Percentiles rank a stretch among this genome's conserved stretches.
Conservation (phyloP, 23 tunicate genomes). For the Oikopleura albicans region DNA sequence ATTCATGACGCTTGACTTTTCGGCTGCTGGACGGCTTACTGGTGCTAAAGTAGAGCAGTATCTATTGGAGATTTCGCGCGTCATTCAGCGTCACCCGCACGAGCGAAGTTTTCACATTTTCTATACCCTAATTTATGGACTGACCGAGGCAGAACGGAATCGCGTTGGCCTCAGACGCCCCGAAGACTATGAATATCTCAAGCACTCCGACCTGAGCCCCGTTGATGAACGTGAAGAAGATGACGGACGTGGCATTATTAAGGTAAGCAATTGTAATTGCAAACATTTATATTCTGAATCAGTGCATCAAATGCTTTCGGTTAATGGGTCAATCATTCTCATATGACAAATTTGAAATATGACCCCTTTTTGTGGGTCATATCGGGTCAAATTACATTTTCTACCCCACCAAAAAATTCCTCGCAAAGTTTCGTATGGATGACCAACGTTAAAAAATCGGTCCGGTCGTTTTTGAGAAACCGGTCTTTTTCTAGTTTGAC, state of each 20-base stretch:
- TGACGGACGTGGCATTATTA: slow-evolving; percentile 7
- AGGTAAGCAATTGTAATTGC: too few species aligned
- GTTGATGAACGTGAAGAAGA: slow-evolving; percentile 4
- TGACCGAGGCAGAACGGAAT: not conserved
- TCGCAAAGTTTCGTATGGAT: too few species aligned
- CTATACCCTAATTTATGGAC: slow-evolving; percentile 6
- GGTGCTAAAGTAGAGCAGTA: slow-evolving; percentile 13
- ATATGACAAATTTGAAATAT: too few species aligned
- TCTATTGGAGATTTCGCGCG: not conserved
- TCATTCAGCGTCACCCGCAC: not conserved
- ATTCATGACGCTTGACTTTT: not conserved
- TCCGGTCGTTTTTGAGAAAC: too few species aligned
- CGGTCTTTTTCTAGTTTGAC: too few species aligned
- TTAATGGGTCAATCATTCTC: too few species aligned
- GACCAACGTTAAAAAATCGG: too few species aligned
- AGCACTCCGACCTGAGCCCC: not conserved
- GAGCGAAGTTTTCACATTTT: slow-evolving; percentile 1
- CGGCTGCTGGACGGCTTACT: slow-evolving; percentile 14
- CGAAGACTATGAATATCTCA: not conserved
- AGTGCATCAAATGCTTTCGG: too few species aligned
- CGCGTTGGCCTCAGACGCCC: not conserved
- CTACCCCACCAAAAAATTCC: too few species aligned
- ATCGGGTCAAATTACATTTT: too few species aligned
- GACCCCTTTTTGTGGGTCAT: too few species aligned
- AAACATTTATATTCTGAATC: too few species aligned